Base-by-base conservation (phyloP, 2,113 vertebrate genomes). In the Ia io region DNA sequence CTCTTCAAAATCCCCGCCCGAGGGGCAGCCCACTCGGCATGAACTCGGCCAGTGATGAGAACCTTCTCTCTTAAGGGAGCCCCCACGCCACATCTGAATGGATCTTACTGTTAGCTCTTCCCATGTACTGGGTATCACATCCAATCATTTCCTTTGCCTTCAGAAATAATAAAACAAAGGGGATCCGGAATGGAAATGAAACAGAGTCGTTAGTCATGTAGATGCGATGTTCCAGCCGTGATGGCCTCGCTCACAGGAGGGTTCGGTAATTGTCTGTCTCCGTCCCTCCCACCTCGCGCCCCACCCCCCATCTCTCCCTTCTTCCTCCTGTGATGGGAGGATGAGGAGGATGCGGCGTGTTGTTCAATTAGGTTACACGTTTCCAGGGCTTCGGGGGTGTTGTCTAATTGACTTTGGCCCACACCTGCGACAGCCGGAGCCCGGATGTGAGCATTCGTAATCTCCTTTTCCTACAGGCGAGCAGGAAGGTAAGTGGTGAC, bases 201-300 rank as follows among this genome's bases (percentile, higher is more conserved):
- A 73, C 59, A 44, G 86, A 69, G 69, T 93, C 92, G 88, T 97
- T 94, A 96, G 92, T 97, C 93, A 97, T 92, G 92, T 32, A 95
- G 92, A 95, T 67, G 92, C 71, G 84, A 74, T 76, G 88, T 74
- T 80, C 70, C 28, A 5, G 8, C 90, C 71, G 3, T 95, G 74
- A 83, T 20, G 47, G 93, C 67, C 17, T 53, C 2, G 76, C 53
- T 88, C 95, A 49, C 92, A 37, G 95, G 84, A 95, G 95, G 83
- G 40, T 18, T 92, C 61, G 0, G 37, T 94, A 82, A 97, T 94
- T 93, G 67, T 84, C 63, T 65, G 56, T 95, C 74, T 83, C 35
- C 25, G 28, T 77, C 69, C 25, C n/a, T 63, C 4, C 53, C 22
- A 3, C 78, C 69, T n/a, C 40, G 12, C 20, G 4, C 10, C 40